phyloP scores from a whole-genome alignment of 2,888 invertebrate species.

The Brenthis daphne region DNA sequence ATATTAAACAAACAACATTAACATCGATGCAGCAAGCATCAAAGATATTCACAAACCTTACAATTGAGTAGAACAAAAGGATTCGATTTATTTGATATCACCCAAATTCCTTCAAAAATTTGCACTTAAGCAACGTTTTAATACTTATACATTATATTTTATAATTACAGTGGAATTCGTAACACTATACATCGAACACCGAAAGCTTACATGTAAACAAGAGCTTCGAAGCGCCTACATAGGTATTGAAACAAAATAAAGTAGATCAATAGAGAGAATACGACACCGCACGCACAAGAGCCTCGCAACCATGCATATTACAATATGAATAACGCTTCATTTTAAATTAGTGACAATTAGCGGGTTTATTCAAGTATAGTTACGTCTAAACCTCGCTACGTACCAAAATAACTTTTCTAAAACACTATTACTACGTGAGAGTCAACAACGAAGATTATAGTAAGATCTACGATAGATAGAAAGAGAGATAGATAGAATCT shows the following conservation, averaged over 20 bases:
- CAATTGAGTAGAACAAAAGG: slow-evolving; percentile 21
- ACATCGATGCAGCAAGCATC: slow-evolving; percentile 31
- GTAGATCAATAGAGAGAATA: slow-evolving; percentile 64
- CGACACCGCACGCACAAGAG: slow-evolving; percentile 75
- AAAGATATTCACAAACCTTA: slow-evolving; percentile 36
- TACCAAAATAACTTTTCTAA: slow-evolving; percentile 76
- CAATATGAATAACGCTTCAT: slow-evolving; percentile 45
- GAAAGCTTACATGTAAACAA: slow-evolving; percentile 67
- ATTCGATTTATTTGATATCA: slow-evolving; percentile 68
- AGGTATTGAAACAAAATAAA: slow-evolving; percentile 48
- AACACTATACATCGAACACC: slow-evolving; percentile 70
- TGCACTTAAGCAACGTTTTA: slow-evolving; percentile 64
- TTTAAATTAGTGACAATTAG: slow-evolving; percentile 78
- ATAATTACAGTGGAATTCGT: slow-evolving; percentile 43
- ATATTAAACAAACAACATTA: slow-evolving; percentile 13
- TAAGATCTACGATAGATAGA: slow-evolving; percentile 51
- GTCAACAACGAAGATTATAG: slow-evolving; percentile 78
- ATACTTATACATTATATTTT: slow-evolving; percentile 44
- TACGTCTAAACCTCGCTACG: slow-evolving; percentile 63
- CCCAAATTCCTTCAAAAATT: slow-evolving; percentile 76
- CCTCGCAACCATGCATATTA: slow-evolving; percentile 57
- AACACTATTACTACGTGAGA: slow-evolving; percentile 67
- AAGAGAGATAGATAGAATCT: slow-evolving; percentile 36
- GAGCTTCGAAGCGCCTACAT: slow-evolving; percentile 57
- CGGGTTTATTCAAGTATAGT: slow-evolving; percentile 50